Evolutionary conservation across 2,888 invertebrate species (phyloP).

Genomic region (Drosophila paramelanica): DNA sequence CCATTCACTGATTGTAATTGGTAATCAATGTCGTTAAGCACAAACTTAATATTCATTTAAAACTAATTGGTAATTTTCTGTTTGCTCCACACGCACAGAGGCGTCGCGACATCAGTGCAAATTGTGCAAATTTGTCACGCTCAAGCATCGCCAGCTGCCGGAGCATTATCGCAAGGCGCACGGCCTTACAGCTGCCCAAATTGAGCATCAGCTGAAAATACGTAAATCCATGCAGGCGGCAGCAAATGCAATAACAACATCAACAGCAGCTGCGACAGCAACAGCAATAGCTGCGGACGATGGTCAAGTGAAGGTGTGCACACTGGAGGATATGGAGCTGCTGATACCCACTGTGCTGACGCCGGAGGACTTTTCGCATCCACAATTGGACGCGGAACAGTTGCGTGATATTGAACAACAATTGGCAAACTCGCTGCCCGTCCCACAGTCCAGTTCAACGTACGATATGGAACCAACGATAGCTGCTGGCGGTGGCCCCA

Average conservation of each 20-base stretch:
- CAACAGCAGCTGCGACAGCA: background rate
- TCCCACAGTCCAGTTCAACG: background rate
- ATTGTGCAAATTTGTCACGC: constrained; percentile 68
- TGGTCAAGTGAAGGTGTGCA: constrained; percentile 57
- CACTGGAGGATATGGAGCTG: constrained; percentile 69
- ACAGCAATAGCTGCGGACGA: constrained; percentile 11
- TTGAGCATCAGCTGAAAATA: constrained; percentile 45
- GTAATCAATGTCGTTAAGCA: background rate
- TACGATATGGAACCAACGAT: constrained; percentile 9
- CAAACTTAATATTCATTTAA: background rate
- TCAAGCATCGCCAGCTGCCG: constrained; percentile 57
- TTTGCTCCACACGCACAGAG: constrained; percentile 8
- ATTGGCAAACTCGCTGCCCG: constrained; percentile 23
- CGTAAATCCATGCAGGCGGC: constrained; percentile 21
- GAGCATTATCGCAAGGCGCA: constrained; percentile 72
- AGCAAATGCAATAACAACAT: background rate
- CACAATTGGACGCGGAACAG: constrained; percentile 51
- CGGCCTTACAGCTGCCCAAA: constrained; percentile 42
- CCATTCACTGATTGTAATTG: background rate
- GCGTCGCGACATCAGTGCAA: constrained; percentile 62
- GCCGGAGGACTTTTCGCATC: constrained; percentile 60
- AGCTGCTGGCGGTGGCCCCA: constrained; percentile 20
- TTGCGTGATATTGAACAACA: constrained; percentile 62
- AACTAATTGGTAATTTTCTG: constrained; percentile 3
- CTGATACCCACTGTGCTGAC: constrained; percentile 68